Percentiles rank a stretch among this genome's conserved stretches.
These are phyloP conservation scores for Ennomos quercinarius DNA, from an alignment of 2,888 invertebrate genomes.

Conservation along the genomic window DNA sequence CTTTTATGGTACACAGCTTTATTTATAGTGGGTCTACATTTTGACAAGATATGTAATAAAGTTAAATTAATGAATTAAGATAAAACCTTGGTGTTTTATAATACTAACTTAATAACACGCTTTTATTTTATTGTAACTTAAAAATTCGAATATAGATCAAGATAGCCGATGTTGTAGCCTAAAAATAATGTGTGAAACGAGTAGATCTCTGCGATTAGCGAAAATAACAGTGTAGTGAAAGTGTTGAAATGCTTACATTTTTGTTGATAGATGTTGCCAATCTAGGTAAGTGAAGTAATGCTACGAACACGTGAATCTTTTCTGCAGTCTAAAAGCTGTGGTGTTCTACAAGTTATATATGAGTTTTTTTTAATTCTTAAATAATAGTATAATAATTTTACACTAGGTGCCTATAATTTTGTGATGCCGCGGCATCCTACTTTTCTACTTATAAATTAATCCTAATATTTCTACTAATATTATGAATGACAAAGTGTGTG, in stretches of 20 bases:
- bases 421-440: too few species aligned
- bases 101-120: slow-evolving; percentile 6
- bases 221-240: slow-evolving; percentile 13
- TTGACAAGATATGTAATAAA: slow-evolving; percentile 17
- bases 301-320: too few species aligned
- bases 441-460: too few species aligned
- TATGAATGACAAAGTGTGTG: too few species aligned
- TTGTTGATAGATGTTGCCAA: too few species aligned
- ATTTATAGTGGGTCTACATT: slow-evolving; percentile 24
- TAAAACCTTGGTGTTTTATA: slow-evolving; percentile 1
- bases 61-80: slow-evolving; percentile 11
- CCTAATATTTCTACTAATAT: too few species aligned
- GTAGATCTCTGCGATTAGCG: slow-evolving; percentile 9
- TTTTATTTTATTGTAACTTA: not conserved
- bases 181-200: slow-evolving; percentile 17
- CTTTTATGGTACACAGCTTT: slow-evolving; percentile 28
- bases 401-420: too few species aligned
- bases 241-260: slow-evolving; percentile 13
- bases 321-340: too few species aligned
- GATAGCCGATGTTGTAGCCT: not conserved
- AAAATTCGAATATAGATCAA: slow-evolving; percentile 7
- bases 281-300: too few species aligned
- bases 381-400: too few species aligned
- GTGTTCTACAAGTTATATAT: too few species aligned
- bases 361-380: too few species aligned